A percentile compares a stretch with the other conserved stretches of the same genome.
Conservation (phyloP, 2,113 vertebrate genomes). For the Pitta sordida region DNA sequence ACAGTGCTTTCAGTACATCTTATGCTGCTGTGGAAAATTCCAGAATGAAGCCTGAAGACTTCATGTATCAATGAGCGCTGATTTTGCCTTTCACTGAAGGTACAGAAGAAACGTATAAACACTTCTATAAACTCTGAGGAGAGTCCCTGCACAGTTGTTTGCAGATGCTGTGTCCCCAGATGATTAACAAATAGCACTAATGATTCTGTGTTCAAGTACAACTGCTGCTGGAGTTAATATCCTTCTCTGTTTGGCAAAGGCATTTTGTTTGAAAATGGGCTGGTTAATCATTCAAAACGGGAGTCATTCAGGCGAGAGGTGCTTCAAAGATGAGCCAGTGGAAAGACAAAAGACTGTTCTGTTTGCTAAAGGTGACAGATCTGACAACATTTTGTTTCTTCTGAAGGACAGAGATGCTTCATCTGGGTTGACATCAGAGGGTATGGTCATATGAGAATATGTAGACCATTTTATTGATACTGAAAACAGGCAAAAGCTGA, state of each 20-base stretch:
- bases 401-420: not conserved
- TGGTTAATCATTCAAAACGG: slow-evolving; percentile 44
- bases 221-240: not conserved
- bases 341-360: not conserved
- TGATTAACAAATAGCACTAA: not conserved
- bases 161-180: not conserved
- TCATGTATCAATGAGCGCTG: not conserved
- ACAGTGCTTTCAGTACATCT: not conserved
- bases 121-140: not conserved
- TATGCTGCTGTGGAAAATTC: not conserved
- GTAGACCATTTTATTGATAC: not conserved
- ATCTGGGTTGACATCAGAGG: not conserved
- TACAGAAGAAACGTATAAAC: not conserved
- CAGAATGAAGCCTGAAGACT: not conserved
- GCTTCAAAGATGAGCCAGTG: not conserved
- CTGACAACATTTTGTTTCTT: not conserved
- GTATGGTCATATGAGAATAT: not conserved
- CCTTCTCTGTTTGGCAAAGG: not conserved
- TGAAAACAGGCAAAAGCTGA: not conserved
- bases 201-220: not conserved
- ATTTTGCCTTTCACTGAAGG: not conserved
- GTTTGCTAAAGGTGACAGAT: slow-evolving; percentile 9
- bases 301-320: not conserved
- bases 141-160: not conserved
- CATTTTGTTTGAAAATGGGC: slow-evolving; percentile 7